Conservation (phyloP, 2,797 vertebrate species). For the Podargus strigoides region DNA sequence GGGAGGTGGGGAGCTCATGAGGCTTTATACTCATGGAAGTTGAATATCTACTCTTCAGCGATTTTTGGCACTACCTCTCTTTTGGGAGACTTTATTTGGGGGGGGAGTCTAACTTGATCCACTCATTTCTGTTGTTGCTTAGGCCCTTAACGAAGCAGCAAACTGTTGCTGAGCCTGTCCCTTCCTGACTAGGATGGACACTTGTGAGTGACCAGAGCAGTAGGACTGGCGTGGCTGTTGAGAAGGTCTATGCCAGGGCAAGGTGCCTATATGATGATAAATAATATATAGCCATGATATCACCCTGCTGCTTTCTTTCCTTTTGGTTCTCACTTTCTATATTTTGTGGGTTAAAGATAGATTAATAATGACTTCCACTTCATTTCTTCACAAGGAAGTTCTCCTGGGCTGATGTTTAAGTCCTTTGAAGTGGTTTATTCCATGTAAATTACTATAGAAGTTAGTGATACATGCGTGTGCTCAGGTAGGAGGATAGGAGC, state of each 20-base stretch:
- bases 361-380: background rate
- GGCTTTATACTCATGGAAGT: background rate
- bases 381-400: background rate
- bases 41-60: background rate
- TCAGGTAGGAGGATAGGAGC: background rate
- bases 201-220: background rate
- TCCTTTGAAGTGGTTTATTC: background rate
- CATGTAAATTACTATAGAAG: background rate
- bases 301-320: background rate
- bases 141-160: background rate
- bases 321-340: background rate
- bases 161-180: background rate
- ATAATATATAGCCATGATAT: accelerated
- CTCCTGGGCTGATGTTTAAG: background rate
- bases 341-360: background rate
- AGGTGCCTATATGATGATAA: background rate
- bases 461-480: background rate
- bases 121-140: background rate
- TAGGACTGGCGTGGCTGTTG: background rate
- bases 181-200: background rate
- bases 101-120: background rate
- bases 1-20: background rate
- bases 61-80: background rate
- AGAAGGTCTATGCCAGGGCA: background rate
- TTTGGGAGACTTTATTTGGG: background rate